Base-by-base conservation (phyloP, 2,113 vertebrate genomes). In the Chloroceryle aenea region DNA sequence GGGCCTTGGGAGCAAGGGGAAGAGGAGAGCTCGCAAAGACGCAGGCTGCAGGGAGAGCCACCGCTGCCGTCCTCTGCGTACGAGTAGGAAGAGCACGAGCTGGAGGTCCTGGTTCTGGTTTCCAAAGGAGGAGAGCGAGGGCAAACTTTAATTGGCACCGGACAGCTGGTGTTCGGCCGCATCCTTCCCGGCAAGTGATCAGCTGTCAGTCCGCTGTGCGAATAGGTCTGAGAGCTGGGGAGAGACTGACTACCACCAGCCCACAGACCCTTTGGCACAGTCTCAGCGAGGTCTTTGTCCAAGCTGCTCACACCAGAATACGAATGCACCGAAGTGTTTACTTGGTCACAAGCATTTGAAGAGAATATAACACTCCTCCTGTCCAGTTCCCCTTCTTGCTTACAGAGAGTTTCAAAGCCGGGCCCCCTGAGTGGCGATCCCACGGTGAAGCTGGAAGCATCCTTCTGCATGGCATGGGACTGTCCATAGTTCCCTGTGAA, bases 111-210 rank as follows among this genome's bases (percentile, higher is more conserved):
- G 86, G 99, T 99, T 94, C 99, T 99, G 58, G 99, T 99, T 98
- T 99, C 99, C 89, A 99, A 98, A 19, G 99, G 99, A 34, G 99
- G 99, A 7, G 99, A 99, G 91, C 99, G 99, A 42, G 99, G 99
- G 98, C 99, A 99, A 93, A 99, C 99, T 98, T 99, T 99, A 97
- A 99, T 99, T 98, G 99, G 99, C 99, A 99, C 99, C 34, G 99
- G 99, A 97, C 99, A 99, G 99, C 99, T 99, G 98, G 99, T 99
- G 98, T 99, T 99, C 45, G 99, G 99, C 96, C 99, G 98, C 94
- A 99, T 98, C 96, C 99, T 99, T 97, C 99, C 99, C 76, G 98
- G 98, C 95, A 98, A 96, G 94, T 99, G 98, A 80, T 99, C 99
- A 64, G 98, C 96, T 93, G 98, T 95, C 96, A 97, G 97, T 80